Percentiles rank a stretch among this genome's conserved stretches.
Evolutionary conservation across 2,888 invertebrate genomes (phyloP).

Genomic region (Eulithis testata): DNA sequence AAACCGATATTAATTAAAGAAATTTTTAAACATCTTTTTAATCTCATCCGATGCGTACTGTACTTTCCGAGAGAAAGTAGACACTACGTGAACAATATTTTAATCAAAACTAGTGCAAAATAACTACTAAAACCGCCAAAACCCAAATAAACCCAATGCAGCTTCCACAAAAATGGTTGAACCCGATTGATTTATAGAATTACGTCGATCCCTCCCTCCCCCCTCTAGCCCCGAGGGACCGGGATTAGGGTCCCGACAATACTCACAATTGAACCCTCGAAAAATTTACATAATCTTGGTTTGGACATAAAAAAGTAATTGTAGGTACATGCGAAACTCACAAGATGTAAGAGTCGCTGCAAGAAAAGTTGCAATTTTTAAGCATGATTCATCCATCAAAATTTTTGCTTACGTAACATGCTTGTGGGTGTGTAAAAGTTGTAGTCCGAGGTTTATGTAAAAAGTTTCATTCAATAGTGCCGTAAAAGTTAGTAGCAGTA

Average conservation of each 20-base stretch:
- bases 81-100: not conserved
- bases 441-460: too few species aligned
- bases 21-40: too few species aligned
- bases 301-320: slow-evolving; percentile 10
- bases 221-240: slow-evolving; percentile 39
- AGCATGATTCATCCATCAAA: too few species aligned
- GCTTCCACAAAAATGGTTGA: slow-evolving; percentile 41
- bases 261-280: slow-evolving; percentile 59
- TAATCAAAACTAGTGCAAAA: not conserved
- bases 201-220: slow-evolving; percentile 53
- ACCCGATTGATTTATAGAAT: slow-evolving; percentile 72
- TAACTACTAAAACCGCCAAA: slow-evolving; percentile 17
- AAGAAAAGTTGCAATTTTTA: too few species aligned
- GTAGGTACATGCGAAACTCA: slow-evolving; percentile 23
- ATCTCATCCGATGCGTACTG: too few species aligned
- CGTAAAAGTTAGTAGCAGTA: too few species aligned
- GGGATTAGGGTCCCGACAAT: slow-evolving; percentile 62
- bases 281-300: slow-evolving; percentile 64
- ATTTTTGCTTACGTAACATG: too few species aligned
- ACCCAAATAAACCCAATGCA: slow-evolving; percentile 25
- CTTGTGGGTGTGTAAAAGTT: too few species aligned
- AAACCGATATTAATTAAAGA: too few species aligned
- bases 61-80: not conserved
- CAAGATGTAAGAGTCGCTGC: too few species aligned
- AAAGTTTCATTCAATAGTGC: too few species aligned